Conservation (phyloP, 2,888 invertebrate genomes). For the Teleiodes luculella region DNA sequence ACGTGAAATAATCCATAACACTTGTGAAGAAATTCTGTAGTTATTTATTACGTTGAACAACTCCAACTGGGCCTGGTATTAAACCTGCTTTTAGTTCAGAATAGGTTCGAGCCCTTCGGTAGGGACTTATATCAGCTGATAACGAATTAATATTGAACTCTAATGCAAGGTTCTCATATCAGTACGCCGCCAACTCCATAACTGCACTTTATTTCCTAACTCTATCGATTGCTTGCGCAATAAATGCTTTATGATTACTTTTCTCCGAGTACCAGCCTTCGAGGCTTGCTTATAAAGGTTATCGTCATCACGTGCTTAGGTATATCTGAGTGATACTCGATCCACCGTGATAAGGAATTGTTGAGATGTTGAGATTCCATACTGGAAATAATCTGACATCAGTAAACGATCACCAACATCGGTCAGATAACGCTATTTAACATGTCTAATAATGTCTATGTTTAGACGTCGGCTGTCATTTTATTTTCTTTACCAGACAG, state of each 20-base stretch:
- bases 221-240: background rate
- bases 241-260: background rate
- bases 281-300: background rate
- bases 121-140: too few species aligned
- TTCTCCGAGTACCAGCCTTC: background rate
- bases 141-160: too few species aligned
- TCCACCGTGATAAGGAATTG: background rate
- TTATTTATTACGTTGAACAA: too few species aligned
- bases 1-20: too few species aligned
- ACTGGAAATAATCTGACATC: conserved; percentile 5
- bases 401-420: background rate
- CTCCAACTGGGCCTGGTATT: too few species aligned
- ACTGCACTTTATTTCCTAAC: background rate
- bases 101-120: too few species aligned
- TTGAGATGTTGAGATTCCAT: background rate
- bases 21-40: too few species aligned
- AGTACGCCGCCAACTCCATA: background rate
- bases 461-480: too few species aligned
- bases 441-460: too few species aligned
- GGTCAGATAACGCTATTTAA: background rate
- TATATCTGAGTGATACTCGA: background rate
- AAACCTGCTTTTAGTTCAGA: too few species aligned
- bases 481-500: too few species aligned
- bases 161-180: background rate
- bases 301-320: conserved; percentile 1